A percentile compares a stretch with the other conserved stretches of the same genome.
Conservation (phyloP, 2,888 invertebrate species). For the Aphodius sticticus region DNA sequence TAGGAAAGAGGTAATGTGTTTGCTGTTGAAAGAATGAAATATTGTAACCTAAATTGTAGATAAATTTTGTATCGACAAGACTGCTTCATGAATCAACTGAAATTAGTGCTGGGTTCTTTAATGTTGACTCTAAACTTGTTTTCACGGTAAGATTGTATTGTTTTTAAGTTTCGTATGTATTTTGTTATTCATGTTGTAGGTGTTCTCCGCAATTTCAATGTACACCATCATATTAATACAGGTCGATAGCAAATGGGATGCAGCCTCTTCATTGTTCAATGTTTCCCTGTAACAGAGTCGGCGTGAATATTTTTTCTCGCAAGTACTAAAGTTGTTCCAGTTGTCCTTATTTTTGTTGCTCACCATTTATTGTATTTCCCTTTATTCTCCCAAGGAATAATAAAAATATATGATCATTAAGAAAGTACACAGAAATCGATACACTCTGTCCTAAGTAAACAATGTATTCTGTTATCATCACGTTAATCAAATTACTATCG, state of each 20-base stretch:
- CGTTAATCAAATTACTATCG: no score
- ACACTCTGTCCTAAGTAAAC: no score
- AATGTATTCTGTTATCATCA: no score
- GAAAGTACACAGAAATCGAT: no score
- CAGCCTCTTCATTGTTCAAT: not conserved
- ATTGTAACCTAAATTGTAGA: not conserved
- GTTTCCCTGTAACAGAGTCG: not conserved
- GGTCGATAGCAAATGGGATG: not conserved
- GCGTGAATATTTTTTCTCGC: no score
- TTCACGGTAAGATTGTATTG: not conserved
- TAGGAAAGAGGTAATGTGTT: not conserved
- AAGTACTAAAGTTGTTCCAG: no score
- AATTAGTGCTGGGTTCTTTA: not conserved
- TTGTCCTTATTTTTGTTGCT: no score
- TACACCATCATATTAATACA: not conserved
- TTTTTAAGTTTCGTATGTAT: not conserved
- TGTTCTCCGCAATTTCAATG: not conserved
- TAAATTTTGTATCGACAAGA: not conserved
- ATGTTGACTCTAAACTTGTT: not conserved
- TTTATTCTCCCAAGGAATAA: no score
- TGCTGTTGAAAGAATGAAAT: not conserved
- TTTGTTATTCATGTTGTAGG: not conserved
- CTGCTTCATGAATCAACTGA: not conserved
- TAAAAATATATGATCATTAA: no score
- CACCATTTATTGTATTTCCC: no score